phyloP scores from a whole-genome alignment of 2,888 invertebrate species.

The Philopedon plagiatum region DNA sequence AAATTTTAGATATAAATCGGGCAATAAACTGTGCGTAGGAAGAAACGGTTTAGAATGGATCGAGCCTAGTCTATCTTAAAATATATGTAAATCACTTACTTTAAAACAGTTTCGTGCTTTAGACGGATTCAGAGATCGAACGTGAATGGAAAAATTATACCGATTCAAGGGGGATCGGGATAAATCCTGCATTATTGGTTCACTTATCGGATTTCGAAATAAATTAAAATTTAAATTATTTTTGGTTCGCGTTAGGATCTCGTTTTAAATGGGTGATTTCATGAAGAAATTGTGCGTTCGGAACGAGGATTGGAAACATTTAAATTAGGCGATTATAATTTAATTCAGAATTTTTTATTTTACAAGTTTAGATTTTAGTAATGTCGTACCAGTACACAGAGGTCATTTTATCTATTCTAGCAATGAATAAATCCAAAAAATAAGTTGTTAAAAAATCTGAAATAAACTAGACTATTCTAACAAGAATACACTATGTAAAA shows the following conservation, averaged over 20 bases:
- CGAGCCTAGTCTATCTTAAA: slow-evolving; percentile 26
- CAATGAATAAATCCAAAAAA: too few species aligned
- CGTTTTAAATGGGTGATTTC: background rate
- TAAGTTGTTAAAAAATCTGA: too few species aligned
- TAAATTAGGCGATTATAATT: background rate
- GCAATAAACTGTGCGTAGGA: slow-evolving; percentile 23
- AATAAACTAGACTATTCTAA: too few species aligned
- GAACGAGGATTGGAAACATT: background rate
- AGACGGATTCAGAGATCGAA: slow-evolving; percentile 49
- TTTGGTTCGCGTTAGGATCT: slow-evolving; percentile 25
- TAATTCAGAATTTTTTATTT: too few species aligned
- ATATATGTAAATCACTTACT: slow-evolving; percentile 49
- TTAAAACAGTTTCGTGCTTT: slow-evolving; percentile 49
- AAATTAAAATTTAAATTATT: slow-evolving; percentile 51
- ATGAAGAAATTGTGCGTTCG: background rate
- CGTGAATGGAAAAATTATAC: slow-evolving; percentile 51
- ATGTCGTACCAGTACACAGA: too few species aligned
- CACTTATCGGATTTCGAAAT: slow-evolving; percentile 48
- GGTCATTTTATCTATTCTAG: too few species aligned
- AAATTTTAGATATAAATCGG: background rate
- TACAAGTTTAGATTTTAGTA: too few species aligned
- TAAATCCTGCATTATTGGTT: slow-evolving; percentile 49
- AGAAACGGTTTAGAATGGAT: slow-evolving; percentile 20
- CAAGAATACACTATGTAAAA: too few species aligned
- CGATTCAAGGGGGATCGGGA: slow-evolving; percentile 48